Evolutionary conservation across 2,888 invertebrate genomes (phyloP), one percentile per base, ranked within the genome.

Genomic region (Germaria angustata): DNA sequence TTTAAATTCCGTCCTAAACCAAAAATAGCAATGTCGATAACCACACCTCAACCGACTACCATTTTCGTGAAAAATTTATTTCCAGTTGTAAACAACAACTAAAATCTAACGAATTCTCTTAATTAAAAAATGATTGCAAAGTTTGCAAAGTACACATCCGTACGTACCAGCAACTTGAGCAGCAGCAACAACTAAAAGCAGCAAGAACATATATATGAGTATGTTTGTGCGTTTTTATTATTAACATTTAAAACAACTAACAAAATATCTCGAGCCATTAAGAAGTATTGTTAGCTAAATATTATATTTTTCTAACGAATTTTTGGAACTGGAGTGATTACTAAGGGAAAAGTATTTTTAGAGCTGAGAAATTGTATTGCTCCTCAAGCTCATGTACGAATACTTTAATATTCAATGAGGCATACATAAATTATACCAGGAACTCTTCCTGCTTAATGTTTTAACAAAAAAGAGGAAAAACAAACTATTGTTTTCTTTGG

Each of bases 121-220:
- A 73, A 80, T 80, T 73, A 68, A 80, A 81, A 76, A 81, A 81
- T 81, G 71, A 76, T 81, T 81, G 49, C 51, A 36, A 81, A 53
- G 39, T 51, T 71, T 34, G 7, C 6, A 55, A 55, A 55, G 3
- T 11, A 34, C 55, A 55, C 17, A 34, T 55, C 15, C 32, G 15
- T 28, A 32, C 28, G 15, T 15, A 11, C 32, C 9, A 3, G 9
- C 5, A 32, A 15, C 3, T 0, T 6, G n/a, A 3, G 28, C 6
- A 53, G 32, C 2, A 53, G n/a, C n/a, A 1, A n/a, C 15, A 28
- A 28, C 51, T 28, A 36, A 2, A 39, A 39, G 13, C 8, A 11
- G 36, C 2, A 2, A 4, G 17, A 15, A 6, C 7, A 2, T 8
- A n/a, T n/a, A n/a, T 44, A 17, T 41, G n/a, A 0, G 8, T 17